phyloP scores from a whole-genome alignment of 2,113 vertebrate species.

The Bombycilla garrulus region DNA sequence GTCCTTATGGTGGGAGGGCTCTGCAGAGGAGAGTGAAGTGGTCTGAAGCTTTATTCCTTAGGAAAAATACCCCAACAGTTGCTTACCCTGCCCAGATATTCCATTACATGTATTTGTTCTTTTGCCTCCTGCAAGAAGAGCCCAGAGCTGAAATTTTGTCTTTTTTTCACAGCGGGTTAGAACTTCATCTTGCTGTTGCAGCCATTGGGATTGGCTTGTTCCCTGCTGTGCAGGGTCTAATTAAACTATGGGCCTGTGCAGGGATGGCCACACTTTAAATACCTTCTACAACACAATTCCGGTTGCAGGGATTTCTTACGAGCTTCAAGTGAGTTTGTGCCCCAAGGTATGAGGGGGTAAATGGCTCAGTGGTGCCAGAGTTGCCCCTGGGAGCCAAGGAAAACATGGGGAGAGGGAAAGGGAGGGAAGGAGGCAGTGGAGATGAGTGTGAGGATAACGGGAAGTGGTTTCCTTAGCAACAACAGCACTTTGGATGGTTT shows the following conservation, averaged over 20 bases:
- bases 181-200: neutral
- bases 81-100: accelerated
- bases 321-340: neutral
- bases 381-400: neutral
- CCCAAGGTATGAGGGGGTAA: neutral
- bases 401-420: neutral
- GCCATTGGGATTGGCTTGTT: neutral
- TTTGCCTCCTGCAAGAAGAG: neutral
- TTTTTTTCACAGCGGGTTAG: neutral
- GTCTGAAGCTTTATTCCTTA: neutral
- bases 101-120: neutral
- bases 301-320: neutral
- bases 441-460: conserved; percentile 11
- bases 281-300: neutral
- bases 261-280: neutral
- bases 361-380: neutral
- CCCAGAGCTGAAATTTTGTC: neutral
- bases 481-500: conserved; percentile 61
- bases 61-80: neutral
- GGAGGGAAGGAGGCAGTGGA: conserved; percentile 11
- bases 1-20: neutral
- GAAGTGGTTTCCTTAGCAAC: conserved; percentile 63
- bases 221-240: neutral
- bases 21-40: neutral
- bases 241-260: neutral